Percentiles rank a stretch among this genome's conserved stretches.
These are phyloP conservation scores for Clivina fossor DNA, from an alignment of 2,888 invertebrate genomes.

Conservation along the genomic window DNA sequence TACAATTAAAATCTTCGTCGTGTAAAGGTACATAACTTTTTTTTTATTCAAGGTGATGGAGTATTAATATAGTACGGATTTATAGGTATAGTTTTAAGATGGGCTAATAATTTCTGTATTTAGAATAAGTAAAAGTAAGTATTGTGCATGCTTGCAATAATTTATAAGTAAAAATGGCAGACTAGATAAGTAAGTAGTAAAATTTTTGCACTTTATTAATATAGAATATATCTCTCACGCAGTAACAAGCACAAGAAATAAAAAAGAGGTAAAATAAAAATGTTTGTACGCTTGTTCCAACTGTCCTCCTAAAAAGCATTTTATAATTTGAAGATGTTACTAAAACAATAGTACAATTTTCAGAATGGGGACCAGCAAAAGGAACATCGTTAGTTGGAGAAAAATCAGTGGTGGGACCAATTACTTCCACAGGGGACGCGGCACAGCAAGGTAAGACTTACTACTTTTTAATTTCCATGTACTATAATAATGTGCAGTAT, in stretches of 20 bases:
- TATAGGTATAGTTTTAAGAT: too few relatives aligned
- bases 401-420: conserved; percentile 38
- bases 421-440: conserved; percentile 45
- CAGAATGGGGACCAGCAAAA: conserved; percentile 51
- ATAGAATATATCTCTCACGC: neutral
- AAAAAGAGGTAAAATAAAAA: conserved; percentile 15
- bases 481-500: conserved; percentile 22
- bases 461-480: conserved; percentile 9
- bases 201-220: conserved; percentile 1
- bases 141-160: neutral
- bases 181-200: neutral
- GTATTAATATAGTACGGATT: too few relatives aligned
- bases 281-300: conserved; percentile 1
- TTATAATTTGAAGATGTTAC: conserved; percentile 1
- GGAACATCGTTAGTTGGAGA: conserved; percentile 40
- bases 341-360: conserved; percentile 38
- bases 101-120: too few relatives aligned
- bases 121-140: too few relatives aligned
- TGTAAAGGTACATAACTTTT: too few relatives aligned
- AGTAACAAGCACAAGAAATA: too few relatives aligned
- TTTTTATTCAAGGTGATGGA: too few relatives aligned
- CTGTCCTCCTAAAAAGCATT: neutral
- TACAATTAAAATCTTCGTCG: too few relatives aligned
- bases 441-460: conserved; percentile 50
- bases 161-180: too few relatives aligned